Conservation (phyloP, 2,113 vertebrate genomes). For the Trinectes maculatus region DNA sequence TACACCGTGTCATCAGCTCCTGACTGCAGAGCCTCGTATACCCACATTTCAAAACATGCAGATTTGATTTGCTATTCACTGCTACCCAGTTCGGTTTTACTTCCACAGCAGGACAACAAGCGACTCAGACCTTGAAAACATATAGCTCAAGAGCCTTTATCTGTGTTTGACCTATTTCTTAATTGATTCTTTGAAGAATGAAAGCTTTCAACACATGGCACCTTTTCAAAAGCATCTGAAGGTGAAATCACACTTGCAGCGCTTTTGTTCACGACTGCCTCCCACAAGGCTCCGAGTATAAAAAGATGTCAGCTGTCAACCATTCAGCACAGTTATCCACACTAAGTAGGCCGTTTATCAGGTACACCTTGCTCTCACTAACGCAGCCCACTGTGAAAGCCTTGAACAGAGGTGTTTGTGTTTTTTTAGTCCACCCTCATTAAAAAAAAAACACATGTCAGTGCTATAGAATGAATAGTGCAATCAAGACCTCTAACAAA, state of each 20-base stretch:
- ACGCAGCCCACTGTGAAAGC: not conserved
- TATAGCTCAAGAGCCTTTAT: constrained; percentile 28
- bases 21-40: constrained; percentile 13
- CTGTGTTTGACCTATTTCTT: constrained; percentile 52
- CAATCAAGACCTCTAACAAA: too few species aligned
- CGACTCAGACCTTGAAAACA: constrained; percentile 58
- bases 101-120: constrained; percentile 35
- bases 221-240: constrained; percentile 56
- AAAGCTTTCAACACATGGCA: constrained; percentile 46
- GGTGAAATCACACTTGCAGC: constrained; percentile 19
- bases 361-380: too few species aligned
- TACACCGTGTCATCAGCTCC: constrained; percentile 4
- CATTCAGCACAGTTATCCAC: constrained; percentile 18
- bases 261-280: constrained; percentile 53
- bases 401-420: too few species aligned
- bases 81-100: constrained; percentile 7
- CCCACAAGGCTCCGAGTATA: constrained; percentile 3
- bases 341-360: not conserved
- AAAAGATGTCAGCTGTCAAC: constrained; percentile 36
- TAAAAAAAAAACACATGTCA: too few species aligned
- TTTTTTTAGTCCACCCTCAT: too few species aligned
- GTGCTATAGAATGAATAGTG: too few species aligned
- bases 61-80: constrained; percentile 9
- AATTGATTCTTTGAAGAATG: constrained; percentile 51
- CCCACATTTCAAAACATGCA: constrained; percentile 22